Evolutionary conservation across 2,888 invertebrate genomes (phyloP).

Genomic region (Drosophila kambysellisi): DNA sequence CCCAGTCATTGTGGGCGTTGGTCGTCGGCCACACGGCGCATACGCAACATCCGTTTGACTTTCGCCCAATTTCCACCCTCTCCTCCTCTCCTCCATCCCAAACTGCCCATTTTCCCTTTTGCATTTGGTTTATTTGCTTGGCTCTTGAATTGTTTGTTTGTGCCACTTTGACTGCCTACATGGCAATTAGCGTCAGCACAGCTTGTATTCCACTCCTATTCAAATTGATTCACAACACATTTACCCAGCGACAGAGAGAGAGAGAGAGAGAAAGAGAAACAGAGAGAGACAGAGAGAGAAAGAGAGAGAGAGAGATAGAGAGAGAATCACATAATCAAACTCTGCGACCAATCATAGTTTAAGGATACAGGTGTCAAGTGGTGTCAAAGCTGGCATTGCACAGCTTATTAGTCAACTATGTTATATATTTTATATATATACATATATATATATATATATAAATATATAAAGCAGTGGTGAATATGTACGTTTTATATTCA

Average conservation of each 20-base stretch:
- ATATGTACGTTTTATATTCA: not conserved
- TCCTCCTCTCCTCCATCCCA: not conserved
- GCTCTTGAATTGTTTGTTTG: slow-evolving; percentile 47
- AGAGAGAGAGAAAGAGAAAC: not conserved
- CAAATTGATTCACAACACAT: slow-evolving; percentile 41
- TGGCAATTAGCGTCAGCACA: slow-evolving; percentile 54
- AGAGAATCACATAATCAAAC: slow-evolving; percentile 14
- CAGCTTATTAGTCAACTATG: not conserved
- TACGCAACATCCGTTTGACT: slow-evolving; percentile 72
- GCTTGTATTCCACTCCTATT: slow-evolving; percentile 38
- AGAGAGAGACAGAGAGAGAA: not conserved
- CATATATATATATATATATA: no score
- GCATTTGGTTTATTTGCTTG: slow-evolving; percentile 21
- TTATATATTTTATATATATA: not conserved
- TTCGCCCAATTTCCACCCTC: slow-evolving; percentile 17
- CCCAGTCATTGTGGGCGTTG: slow-evolving; percentile 51
- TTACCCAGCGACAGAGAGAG: not conserved
- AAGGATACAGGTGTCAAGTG: slow-evolving; percentile 33
- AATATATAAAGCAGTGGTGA: no score
- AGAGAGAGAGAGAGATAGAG: not conserved
- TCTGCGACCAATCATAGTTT: slow-evolving; percentile 8
- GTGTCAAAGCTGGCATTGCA: not conserved
- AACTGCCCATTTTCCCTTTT: not conserved
- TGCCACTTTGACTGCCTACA: slow-evolving; percentile 23
- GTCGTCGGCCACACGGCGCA: slow-evolving; percentile 66